Evolutionary conservation across 2,888 invertebrate genomes (phyloP), one percentile per base, ranked within the genome.

Genomic region (Euclidia mi): DNA sequence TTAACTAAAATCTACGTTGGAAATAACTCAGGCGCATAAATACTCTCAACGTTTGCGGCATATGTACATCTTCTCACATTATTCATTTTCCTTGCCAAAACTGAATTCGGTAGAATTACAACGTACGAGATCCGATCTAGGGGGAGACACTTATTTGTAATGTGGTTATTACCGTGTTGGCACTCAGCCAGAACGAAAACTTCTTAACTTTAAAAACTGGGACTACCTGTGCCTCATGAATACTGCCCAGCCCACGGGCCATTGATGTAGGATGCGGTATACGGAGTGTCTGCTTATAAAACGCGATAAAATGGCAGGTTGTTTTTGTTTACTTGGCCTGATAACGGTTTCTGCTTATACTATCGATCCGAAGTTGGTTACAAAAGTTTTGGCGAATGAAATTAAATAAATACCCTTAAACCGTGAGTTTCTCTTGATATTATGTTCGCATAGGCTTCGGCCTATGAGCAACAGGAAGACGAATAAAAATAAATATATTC

Each of bases 81-180:
- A 68, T 65, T 68, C 76, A 75, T 70, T 53, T 50, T 48, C 58
- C 48, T 71, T 71, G 71, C 75, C 72, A 66, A 75, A 77, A 68
- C 65, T 58, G 63, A 76, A 75, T 72, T 70, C 64, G 35, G 64
- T 60, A 69, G 71, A 74, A 77, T 72, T 74, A 73, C 73, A 71
- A 78, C 75, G 74, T 80, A 81, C 72, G 78, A 73, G 78, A 60
- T 55, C 52, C 56, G 71, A 77, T 72, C 64, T 71, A 53, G 64
- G 56, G 65, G 65, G 74, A 78, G 82, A 85, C 82, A 81, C 85
- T 87, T 86, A 84, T 85, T 82, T 85, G 85, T 88, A 82, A 88
- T 82, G 81, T 77, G 76, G 82, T 88, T 86, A 85, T 88, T 87
- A 84, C 85, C 68, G 70, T 70, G 73, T 71, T 90, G 90, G 90